phyloP scores from a whole-genome alignment of 2,113 vertebrate species.

The Emberiza fucata region DNA sequence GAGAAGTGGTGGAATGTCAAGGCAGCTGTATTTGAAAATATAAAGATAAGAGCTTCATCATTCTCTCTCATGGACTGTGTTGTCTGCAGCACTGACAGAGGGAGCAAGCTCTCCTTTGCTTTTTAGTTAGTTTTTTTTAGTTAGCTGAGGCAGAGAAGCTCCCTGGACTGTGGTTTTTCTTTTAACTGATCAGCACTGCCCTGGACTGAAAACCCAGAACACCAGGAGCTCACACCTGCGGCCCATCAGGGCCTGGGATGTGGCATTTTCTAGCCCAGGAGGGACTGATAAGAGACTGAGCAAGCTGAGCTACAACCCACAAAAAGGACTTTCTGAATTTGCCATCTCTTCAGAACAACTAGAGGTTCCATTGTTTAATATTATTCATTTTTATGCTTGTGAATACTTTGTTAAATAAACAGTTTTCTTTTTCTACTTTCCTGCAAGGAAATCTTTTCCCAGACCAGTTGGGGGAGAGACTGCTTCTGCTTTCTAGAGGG shows the following conservation, averaged over 20 bases:
- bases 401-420: background rate
- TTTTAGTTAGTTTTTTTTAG: background rate
- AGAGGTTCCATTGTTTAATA: background rate
- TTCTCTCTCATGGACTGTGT: background rate
- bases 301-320: background rate
- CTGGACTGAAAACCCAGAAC: background rate
- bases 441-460: background rate
- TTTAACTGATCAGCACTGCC: background rate
- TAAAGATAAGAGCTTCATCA: background rate
- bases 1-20: background rate
- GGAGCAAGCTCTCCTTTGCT: background rate
- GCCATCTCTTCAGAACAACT: background rate
- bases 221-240: background rate
- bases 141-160: background rate
- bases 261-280: background rate
- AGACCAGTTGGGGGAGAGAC: background rate
- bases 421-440: background rate
- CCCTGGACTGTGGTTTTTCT: background rate
- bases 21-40: background rate
- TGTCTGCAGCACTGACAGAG: background rate
- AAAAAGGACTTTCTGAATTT: background rate
- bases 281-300: background rate
- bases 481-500: background rate
- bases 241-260: fast-evolving
- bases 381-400: background rate